Evolutionary conservation across 2,797 vertebrate genomes (phyloP), one percentile per base, ranked within the genome.

Genomic region (Spizella passerina): DNA sequence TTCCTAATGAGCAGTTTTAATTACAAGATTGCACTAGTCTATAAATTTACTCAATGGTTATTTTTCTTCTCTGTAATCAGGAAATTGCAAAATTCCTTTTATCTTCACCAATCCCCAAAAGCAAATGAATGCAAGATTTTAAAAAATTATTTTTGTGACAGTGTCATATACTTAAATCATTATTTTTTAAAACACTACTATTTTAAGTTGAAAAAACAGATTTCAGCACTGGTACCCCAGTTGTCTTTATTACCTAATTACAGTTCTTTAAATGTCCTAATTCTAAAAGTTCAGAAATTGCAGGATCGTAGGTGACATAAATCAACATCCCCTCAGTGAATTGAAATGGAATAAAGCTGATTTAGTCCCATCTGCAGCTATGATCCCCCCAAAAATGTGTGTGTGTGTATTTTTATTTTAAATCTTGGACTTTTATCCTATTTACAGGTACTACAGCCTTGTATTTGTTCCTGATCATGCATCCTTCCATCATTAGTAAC

Each of bases 381-480:
- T 41, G 17, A 41, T 41, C 41, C 41, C 41, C 1, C 3, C 9
- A 19, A 27, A 66, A 30, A 24, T 36, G 53, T 17, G 10, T 60
- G 10, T 60, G 10, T 32, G 1, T 30, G 13, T 49, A 53, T 43
- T 30, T 59, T 32, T 66, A 41, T 56, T 78, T 93, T 96, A 94
- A 59, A 97, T 80, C 47, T 91, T 87, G 89, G 47, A 47, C 63
- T 84, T 93, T 90, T 95, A 11, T 96, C 96, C 86, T 96, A 8
- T 96, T 97, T 97, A 30, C 98, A 99, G 99, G 99, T 97, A 99
- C 99, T 90, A 99, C 99, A 73, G 99, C 99, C 84, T 98, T 99
- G 98, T 99, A 99, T 98, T 98, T 99, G 98, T 99, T 99, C 98
- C 98, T 99, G 91, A 98, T 99, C 97, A 99, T 99, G 99, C 99